Base-by-base conservation (phyloP, 1,140 invertebrate genomes). In the Stegodyphus mimosarum region DNA sequence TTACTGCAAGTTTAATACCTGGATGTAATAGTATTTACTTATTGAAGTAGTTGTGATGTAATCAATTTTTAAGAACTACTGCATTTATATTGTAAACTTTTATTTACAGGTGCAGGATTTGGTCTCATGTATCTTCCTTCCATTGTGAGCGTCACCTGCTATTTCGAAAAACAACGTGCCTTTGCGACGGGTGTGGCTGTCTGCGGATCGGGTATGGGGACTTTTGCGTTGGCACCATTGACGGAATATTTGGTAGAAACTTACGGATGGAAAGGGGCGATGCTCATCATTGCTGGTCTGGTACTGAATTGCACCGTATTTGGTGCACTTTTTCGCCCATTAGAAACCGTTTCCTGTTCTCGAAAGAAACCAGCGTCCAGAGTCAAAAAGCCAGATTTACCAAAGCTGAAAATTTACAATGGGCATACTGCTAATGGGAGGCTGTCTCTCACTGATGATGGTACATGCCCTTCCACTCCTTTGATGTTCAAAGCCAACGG, bases 41-140 rank as follows among this genome's bases (percentile, higher is more conserved):
- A 33, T 33, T 33, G 33, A 33, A 33, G 3, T 33, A 33, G 3
- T 33, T 33, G 3, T 33, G 33, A 3, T 33, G 33, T 33, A 33
- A 3, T 33, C 33, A 33, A 33, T 33, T 33, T 33, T 33, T 33
- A 33, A 33, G 55, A 60, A 60, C 5, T 60, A 60, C 55, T 15
- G 9, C 55, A 10, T 18, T 67, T 17, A 67, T 67, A 1, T 60
- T 67, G 64, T 17, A 15, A 7, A 13, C 1, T 72, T 9, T 72
- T 49, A 6, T 49, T 50, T 72, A 2, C 89, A 95, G 97, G 97
- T n/a, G 91, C 98, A 53, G 97, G 97, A n/a, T 96, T 98, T 88
- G 97, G 97, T 2, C 92, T 98, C 86, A 97, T 98, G 87, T 99
- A 98, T 90, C 92, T 98, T 60, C 97, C 97, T 3, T 96, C 97